A percentile compares a stretch with the other conserved stretches of the same genome.
These are phyloP conservation scores for Gorsachius magnificus DNA, from an alignment of 2,797 vertebrate genomes.

Conservation along the genomic window DNA sequence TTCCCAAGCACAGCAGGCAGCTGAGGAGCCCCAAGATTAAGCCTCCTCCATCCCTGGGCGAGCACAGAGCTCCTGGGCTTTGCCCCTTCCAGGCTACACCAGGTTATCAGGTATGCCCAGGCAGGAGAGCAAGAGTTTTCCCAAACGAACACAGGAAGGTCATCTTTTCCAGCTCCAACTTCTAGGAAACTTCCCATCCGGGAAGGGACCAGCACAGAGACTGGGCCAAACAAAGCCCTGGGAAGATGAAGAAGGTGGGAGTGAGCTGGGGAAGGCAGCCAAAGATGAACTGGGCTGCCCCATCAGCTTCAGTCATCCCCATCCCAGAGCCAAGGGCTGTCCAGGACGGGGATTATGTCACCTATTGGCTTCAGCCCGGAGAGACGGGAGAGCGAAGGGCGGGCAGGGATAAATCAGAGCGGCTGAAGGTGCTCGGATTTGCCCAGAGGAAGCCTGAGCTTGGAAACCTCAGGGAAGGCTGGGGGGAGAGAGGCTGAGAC, in stretches of 20 bases:
- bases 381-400: not conserved
- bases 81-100: not conserved
- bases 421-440: not conserved
- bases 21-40: not conserved
- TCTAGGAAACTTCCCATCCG: slow-evolving; percentile 38
- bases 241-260: slow-evolving; percentile 48
- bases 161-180: not conserved
- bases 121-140: not conserved
- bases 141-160: fast-evolving
- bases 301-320: not conserved
- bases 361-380: not conserved
- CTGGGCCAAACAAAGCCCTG: not conserved
- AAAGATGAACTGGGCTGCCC: not conserved
- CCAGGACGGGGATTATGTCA: not conserved
- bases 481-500: not conserved
- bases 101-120: not conserved
- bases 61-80: not conserved
- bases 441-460: slow-evolving; percentile 3
- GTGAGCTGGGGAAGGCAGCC: not conserved
- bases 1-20: not conserved
- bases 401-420: not conserved
- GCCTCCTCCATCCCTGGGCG: not conserved
- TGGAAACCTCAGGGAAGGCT: not conserved
- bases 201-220: not conserved
- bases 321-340: not conserved